Evolutionary conservation across 2,888 invertebrate species (phyloP).

Genomic region (Thelaira solivaga): DNA sequence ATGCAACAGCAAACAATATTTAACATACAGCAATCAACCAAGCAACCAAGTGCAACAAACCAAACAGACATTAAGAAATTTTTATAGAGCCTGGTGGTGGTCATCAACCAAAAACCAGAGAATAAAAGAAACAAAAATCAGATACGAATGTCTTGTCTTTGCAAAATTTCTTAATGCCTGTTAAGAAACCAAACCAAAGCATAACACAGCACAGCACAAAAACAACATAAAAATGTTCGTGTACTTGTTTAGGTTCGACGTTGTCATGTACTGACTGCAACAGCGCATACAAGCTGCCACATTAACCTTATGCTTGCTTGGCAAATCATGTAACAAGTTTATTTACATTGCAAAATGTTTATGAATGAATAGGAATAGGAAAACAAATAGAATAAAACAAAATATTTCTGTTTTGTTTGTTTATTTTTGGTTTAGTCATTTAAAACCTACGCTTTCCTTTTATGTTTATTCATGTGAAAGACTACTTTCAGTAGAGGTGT

Average conservation of each 20-base stretch:
- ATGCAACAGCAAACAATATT: conserved; percentile 37
- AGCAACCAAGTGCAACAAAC: conserved; percentile 32
- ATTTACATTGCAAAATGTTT: conserved; percentile 52
- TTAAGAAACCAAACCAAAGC: not conserved
- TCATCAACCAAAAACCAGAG: too few relatives aligned
- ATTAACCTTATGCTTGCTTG: conserved; percentile 52
- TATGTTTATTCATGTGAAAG: not conserved
- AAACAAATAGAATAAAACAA: not conserved
- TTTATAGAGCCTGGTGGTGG: conserved; percentile 34
- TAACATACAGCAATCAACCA: conserved; percentile 17
- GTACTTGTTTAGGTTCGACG: conserved; percentile 27
- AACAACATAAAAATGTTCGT: conserved; percentile 6
- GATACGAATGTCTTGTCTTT: conserved; percentile 8
- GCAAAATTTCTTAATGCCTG: conserved; percentile 25
- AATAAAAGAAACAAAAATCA: not conserved
- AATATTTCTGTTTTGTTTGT: not conserved
- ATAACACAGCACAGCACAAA: too few relatives aligned
- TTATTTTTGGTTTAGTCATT: conserved; percentile 14
- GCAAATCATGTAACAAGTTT: conserved; percentile 59
- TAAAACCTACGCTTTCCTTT: conserved; percentile 23
- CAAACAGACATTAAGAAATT: conserved; percentile 25
- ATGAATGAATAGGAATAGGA: conserved; percentile 39
- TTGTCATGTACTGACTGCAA: conserved; percentile 42
- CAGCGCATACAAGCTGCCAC: conserved; percentile 30
- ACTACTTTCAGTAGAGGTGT: not conserved